phyloP scores from a whole-genome alignment of 1,140 invertebrate genomes.

The Drosophila chauvacae region DNA sequence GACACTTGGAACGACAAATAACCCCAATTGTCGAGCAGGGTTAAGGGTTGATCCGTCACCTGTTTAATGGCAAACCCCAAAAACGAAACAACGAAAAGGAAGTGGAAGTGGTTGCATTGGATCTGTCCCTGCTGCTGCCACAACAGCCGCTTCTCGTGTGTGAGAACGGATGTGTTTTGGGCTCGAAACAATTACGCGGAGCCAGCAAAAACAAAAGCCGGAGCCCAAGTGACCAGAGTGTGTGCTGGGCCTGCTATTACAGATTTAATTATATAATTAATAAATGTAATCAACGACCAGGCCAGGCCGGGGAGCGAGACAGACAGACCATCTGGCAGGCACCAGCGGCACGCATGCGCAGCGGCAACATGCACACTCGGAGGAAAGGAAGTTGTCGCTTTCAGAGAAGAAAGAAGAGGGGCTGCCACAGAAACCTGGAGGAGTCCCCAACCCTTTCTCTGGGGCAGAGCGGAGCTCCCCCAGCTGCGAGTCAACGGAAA shows the following conservation, averaged over 20 bases:
- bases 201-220: constrained; percentile 50
- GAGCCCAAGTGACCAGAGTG: constrained; percentile 25
- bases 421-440: background rate
- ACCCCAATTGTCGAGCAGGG: constrained; percentile 18
- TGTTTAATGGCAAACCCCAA: constrained; percentile 44
- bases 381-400: constrained; percentile 61
- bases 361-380: constrained; percentile 3
- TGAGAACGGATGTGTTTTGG: constrained; percentile 78
- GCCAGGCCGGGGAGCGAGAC: constrained; percentile 8
- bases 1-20: constrained; percentile 23
- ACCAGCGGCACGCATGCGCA: constrained; percentile 71
- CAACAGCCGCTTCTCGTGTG: constrained; percentile 11
- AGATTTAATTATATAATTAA: constrained; percentile 83
- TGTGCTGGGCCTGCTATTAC: constrained; percentile 65
- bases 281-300: constrained; percentile 77
- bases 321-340: constrained; percentile 59
- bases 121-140: constrained; percentile 14
- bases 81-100: constrained; percentile 71
- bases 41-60: constrained; percentile 59
- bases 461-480: constrained; percentile 30
- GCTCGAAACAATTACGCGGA: constrained; percentile 69
- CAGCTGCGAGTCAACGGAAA: constrained; percentile 71
- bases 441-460: constrained; percentile 32
- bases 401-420: background rate
- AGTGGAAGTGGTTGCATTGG: constrained; percentile 71